Evolutionary conservation across 2,797 vertebrate species (phyloP).

Genomic region (Falco biarmicus): DNA sequence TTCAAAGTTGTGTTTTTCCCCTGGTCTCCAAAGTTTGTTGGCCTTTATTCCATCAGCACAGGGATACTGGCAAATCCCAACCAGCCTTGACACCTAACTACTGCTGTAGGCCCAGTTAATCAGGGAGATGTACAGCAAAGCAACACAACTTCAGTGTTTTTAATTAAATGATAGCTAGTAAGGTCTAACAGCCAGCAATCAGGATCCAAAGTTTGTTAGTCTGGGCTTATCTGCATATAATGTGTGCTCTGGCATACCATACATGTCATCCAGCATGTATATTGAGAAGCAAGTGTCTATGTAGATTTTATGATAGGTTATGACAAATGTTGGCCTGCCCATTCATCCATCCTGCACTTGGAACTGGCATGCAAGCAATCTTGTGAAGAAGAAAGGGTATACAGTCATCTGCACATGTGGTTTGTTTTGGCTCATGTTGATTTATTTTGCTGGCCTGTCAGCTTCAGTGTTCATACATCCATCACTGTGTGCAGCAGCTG

Average conservation of each 20-base stretch:
- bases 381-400: background rate
- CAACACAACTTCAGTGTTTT: background rate
- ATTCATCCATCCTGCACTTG: background rate
- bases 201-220: background rate
- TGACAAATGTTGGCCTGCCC: background rate
- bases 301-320: background rate
- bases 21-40: background rate
- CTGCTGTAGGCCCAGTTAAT: background rate
- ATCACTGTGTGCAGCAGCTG: background rate
- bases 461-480: background rate
- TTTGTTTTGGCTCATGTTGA: background rate
- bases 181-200: background rate
- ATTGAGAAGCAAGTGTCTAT: background rate
- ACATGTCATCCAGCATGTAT: background rate
- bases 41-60: background rate
- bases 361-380: background rate
- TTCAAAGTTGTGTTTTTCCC: background rate
- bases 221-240: background rate
- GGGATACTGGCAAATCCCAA: background rate
- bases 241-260: background rate
- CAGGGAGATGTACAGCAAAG: background rate
- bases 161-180: background rate
- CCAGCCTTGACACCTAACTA: background rate
- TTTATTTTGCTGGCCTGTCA: slow-evolving; percentile 6
- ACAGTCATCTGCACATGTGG: background rate